Evolutionary conservation across 2,113 vertebrate species (phyloP).

Genomic region (Dasyprocta punctata): DNA sequence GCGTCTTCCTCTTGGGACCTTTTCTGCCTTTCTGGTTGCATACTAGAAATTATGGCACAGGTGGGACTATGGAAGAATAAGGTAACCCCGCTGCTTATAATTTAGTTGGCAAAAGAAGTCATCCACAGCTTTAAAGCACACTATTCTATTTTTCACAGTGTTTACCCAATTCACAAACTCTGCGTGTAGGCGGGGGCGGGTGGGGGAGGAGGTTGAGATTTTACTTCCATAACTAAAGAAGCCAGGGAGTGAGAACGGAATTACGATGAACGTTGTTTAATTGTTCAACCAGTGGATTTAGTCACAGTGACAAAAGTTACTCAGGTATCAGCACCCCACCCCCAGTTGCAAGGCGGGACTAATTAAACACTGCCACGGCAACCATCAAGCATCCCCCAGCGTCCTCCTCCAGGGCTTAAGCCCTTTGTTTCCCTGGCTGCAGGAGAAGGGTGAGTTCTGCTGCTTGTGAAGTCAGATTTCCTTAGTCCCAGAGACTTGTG

Average conservation of each 20-base stretch:
- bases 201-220: neutral
- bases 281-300: slow-evolving; percentile 59
- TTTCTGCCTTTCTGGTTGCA: neutral
- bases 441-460: slow-evolving; percentile 43
- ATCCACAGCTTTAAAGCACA: neutral
- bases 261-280: neutral
- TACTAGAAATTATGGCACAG: neutral
- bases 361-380: slow-evolving; percentile 81
- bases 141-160: neutral
- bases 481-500: slow-evolving; percentile 29
- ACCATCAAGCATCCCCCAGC: slow-evolving; percentile 67
- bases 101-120: slow-evolving; percentile 1
- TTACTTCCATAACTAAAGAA: slow-evolving; percentile 58
- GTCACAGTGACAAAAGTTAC: slow-evolving; percentile 63
- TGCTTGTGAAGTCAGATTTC: slow-evolving; percentile 63
- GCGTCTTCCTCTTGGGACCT: neutral
- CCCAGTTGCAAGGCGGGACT: slow-evolving; percentile 68
- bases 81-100: neutral
- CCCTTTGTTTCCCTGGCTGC: slow-evolving; percentile 72
- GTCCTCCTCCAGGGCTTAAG: slow-evolving; percentile 51
- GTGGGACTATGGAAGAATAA: neutral
- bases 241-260: slow-evolving; percentile 35
- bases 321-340: slow-evolving; percentile 62
- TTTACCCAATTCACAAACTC: slow-evolving; percentile 24
- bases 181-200: neutral